Base-by-base conservation (phyloP, 2,113 vertebrate genomes). In the Andinoacara biseriatus region DNA sequence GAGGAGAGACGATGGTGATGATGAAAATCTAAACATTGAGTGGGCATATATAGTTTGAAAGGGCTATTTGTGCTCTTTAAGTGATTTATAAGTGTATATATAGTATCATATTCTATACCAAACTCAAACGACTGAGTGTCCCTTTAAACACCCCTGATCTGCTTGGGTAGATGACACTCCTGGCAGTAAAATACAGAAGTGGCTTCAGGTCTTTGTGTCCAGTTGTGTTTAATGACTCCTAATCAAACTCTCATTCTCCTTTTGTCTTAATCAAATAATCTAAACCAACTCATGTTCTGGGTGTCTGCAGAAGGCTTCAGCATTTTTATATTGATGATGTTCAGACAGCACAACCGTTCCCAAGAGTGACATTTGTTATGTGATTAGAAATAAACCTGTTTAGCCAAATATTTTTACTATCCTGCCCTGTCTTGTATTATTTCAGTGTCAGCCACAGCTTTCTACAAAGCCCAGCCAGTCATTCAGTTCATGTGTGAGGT, bases 401-500 rank as follows among this genome's bases (percentile, higher is more conserved):
- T 40, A 9, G 17, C 74, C 2, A 5, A 18, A 3, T 10, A 7
- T 20, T 69, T 0, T 29, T 24, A 72, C 43, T 52, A 1, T 72
- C 3, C 24, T n/a, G 31, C 18, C 46, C 31, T 6, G 10, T 18
- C 38, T 14, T 10, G 4, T 81, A 17, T 82, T 1, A 3, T 85
- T 83, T 31, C 86, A 99, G 98, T 99, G 94, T 99, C 98, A 88
- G 98, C 98, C 94, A 99, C 98, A 80, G 98, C 98, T 81, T 99
- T 99, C 89, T 99, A 99, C 92, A 99, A 99, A 96, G 98, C 98
- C 95, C 98, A 99, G 96, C 97, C 97, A 20, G 97, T 99, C 91
- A 98, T 99, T 91, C 97, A 98, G 94, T 99, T 99, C 92, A 99
- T 99, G 98, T 99, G 98, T 95, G 98, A 99, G 95, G 97, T 99